Percentiles rank a stretch among this genome's conserved stretches.
Evolutionary conservation across 2,888 invertebrate genomes (phyloP).

Genomic region (Cremastinae sp.): DNA sequence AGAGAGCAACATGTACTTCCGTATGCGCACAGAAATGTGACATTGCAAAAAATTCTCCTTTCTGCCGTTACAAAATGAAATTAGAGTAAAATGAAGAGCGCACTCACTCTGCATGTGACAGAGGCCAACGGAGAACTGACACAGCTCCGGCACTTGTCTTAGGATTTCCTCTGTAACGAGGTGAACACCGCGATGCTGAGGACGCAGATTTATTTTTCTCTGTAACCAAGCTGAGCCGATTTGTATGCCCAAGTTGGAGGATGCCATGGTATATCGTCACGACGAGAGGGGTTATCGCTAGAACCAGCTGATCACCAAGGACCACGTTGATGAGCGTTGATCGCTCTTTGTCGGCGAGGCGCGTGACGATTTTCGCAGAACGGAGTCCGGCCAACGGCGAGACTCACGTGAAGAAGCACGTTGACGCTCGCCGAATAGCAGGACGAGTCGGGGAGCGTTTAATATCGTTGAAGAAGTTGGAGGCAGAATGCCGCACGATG

Average conservation of each 20-base stretch:
- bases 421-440: no score
- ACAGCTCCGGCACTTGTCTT: constrained; percentile 95
- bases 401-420: constrained; percentile 9
- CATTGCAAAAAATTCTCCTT: no score
- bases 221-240: constrained; percentile 99
- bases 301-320: constrained; percentile 28
- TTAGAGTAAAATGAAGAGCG: constrained; percentile 48
- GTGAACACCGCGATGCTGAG: constrained; percentile 98
- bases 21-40: no score
- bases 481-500: no score
- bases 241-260: constrained; percentile 92
- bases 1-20: no score
- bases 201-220: constrained; percentile 96
- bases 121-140: constrained; percentile 96
- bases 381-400: neutral
- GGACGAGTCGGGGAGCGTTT: neutral
- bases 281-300: constrained; percentile 1
- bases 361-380: neutral
- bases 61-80: no score
- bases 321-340: constrained; percentile 10
- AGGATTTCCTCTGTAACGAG: constrained; percentile 98
- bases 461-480: no score
- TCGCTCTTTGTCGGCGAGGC: neutral
- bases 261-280: constrained; percentile 84
- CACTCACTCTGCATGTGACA: constrained; percentile 98